Base-by-base conservation (phyloP, 35 echinoderm and acorn worm genomes). In the Diadema setosum region DNA sequence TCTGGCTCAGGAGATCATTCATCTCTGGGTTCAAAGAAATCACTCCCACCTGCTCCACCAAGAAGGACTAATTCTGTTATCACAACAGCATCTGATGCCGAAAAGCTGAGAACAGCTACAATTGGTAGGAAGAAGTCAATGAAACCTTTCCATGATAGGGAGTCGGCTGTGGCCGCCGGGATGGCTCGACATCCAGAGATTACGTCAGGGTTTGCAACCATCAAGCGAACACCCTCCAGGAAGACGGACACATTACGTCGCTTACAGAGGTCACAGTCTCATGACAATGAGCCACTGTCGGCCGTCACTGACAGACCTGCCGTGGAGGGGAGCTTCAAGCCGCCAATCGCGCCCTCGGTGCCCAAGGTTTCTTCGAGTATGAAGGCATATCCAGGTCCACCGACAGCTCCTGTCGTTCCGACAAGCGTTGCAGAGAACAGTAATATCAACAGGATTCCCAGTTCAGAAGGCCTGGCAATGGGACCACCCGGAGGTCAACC, bases 71-170 rank as follows among this genome's bases (percentile, higher is more conserved):
- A 91, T 42, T 94, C 92, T 3, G 57, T 92, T 27, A 81, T 74
- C 18, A 93, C 91, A 11, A 69, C 82, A 2, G 48, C 83, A 12
- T 83, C 85, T 49, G 90, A 89, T 45, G 83, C 90, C 31, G 88
- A 94, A 57, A 89, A 91, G 52, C 30, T 83, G 39, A 89, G 88
- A 73, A 98, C 96, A 27, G 96, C 96, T 3, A 98, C 96, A 26
- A 98, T 98, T 29, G 96, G 96, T 14, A 83, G 96, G 24, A 98
- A 94, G 42, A 98, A 98, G 45, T 94, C 92, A 16, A 69, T 98
- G 59, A 98, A 98, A 87, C 93, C 94, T 29, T 98, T 89, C 52
- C 91, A 93, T 8, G 91, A 93, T 30, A 93, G 87, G 91, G 85
- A 95, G 39, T 89, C 93, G 57, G 93, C 89, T 35, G 65, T 91